Percentiles rank a stretch among this genome's conserved stretches.
These are phyloP conservation scores for Cephalopterus ornatus DNA, from an alignment of 2,113 vertebrate genomes.

Conservation along the genomic window DNA sequence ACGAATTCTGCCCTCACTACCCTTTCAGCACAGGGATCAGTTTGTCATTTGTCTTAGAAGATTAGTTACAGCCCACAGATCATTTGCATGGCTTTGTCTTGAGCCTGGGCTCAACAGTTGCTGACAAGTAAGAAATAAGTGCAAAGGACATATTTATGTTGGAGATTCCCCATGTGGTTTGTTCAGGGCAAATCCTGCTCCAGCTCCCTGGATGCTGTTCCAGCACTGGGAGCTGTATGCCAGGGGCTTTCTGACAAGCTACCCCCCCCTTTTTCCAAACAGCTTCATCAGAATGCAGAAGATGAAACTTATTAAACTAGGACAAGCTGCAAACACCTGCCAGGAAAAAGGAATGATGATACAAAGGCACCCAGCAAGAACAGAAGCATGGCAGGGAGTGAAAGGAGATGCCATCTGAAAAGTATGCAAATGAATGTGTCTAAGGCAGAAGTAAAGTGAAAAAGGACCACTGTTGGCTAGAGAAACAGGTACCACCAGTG, in stretches of 20 bases:
- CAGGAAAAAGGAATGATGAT: background rate
- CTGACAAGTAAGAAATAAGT: background rate
- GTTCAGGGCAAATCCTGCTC: background rate
- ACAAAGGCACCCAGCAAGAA: background rate
- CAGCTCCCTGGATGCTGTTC: background rate
- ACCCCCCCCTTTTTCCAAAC: background rate
- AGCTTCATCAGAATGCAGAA: background rate
- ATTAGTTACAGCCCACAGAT: background rate
- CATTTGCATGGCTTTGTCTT: background rate
- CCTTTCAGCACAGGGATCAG: background rate
- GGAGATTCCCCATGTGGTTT: background rate
- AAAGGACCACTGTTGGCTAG: background rate
- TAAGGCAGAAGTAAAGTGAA: background rate
- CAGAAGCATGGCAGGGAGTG: background rate
- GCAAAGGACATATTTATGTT: background rate
- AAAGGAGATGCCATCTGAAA: background rate
- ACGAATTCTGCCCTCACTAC: background rate
- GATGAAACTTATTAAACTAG: background rate
- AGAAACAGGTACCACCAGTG: background rate
- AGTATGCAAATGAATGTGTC: background rate
- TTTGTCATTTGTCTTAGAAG: background rate
- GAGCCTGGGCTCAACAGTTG: background rate
- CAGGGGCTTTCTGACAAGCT: fast-evolving
- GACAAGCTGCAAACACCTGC: background rate
- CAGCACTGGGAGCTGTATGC: background rate